A percentile compares a stretch with the other conserved stretches of the same genome.
phyloP scores from a whole-genome alignment of 2,888 invertebrate genomes.

The Saturnia japonica region DNA sequence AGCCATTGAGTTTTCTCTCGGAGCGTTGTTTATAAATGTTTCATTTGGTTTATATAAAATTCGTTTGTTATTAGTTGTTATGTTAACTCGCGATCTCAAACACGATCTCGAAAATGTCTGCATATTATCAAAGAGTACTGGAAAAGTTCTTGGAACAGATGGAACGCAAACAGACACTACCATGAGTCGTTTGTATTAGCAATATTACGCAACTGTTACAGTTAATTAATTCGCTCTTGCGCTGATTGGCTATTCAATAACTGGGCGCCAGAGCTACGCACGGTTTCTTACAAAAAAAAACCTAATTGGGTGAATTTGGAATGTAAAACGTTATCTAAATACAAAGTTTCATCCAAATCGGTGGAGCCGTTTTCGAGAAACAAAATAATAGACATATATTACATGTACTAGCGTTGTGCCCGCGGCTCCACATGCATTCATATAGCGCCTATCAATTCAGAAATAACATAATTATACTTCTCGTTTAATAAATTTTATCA shows the following conservation, averaged over 20 bases:
- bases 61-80: constrained; percentile 11
- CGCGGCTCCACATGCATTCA: too few relatives aligned
- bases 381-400: too few relatives aligned
- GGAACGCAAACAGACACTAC: background rate
- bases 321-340: too few relatives aligned
- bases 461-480: too few relatives aligned
- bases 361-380: too few relatives aligned
- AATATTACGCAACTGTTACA: background rate
- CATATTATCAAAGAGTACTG: background rate
- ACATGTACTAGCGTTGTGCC: too few relatives aligned
- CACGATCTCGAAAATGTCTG: background rate
- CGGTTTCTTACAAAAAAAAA: too few relatives aligned
- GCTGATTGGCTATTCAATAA: background rate
- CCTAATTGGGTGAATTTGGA: too few relatives aligned
- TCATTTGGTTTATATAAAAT: constrained; percentile 14
- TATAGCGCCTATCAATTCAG: too few relatives aligned
- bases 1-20: constrained; percentile 2
- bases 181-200: background rate
- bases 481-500: too few relatives aligned
- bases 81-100: background rate
- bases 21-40: constrained; percentile 8
- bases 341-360: too few relatives aligned
- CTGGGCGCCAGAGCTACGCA: too few relatives aligned
- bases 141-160: background rate
- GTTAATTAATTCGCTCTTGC: background rate